Evolutionary conservation across 2,797 vertebrate genomes (phyloP), one percentile per base, ranked within the genome.

Genomic region (Nannoperca australis): DNA sequence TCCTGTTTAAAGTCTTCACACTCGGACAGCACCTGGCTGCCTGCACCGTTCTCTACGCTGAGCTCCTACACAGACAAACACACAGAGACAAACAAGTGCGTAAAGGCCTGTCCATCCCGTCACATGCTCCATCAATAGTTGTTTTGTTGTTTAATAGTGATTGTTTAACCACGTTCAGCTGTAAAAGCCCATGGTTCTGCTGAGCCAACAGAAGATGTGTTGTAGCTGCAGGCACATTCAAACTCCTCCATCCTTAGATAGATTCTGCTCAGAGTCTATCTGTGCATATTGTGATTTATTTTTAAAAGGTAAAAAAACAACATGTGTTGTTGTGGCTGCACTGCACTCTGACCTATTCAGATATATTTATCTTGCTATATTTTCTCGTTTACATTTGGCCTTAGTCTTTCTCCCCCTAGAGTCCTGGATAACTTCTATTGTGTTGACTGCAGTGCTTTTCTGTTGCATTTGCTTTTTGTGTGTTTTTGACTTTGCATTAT

Each of bases 1-100:
- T 97, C 97, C 93, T 96, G 96, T 94, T 96, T 98, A 92, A 96
- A 94, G 87, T 96, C 95, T 92, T 96, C 96, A 73, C 95, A 95
- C 95, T 95, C 95, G 89, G 95, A 96, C 84, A 95, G 96, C 91
- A 94, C 96, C 95, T 95, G 96, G 94, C 96, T 95, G 96, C 96
- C 96, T 91, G 96, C 96, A 92, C 96, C 95, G 93, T 96, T 95
- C 94, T 95, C 94, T 76, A 94, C 94, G 84, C 95, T 91, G 93
- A 96, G 96, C 89, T 97, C 96, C 97, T 99, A 81, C 76, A 73
- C 17, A 65, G 0, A 69, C 18, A 66, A 18, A n/a, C n/a, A 78
- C 53, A 75, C 44, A 38, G n/a, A 73, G 7, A 47, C 38, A 4
- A 42, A 62, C 4, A 17, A 58, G n/a, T 32, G n/a, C 64, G 60